These are phyloP conservation scores for Aptenodytes patagonicus DNA, from an alignment of 2,113 vertebrate species.

Conservation along the genomic window DNA sequence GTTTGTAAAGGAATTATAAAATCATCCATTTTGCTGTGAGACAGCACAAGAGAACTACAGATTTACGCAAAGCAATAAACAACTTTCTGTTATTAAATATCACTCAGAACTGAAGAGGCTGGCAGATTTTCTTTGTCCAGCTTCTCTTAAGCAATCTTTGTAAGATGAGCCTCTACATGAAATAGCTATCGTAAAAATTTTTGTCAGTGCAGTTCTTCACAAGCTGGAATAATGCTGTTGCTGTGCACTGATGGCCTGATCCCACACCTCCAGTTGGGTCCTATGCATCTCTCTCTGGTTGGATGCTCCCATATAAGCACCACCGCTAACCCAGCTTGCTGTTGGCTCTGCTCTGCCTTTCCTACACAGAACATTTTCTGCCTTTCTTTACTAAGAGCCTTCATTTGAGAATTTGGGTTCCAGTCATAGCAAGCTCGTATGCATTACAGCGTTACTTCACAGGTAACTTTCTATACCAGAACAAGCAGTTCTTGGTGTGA, in stretches of 20 bases:
- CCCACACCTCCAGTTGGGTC: background rate
- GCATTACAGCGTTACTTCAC: background rate
- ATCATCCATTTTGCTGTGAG: background rate
- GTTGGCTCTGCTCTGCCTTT: background rate
- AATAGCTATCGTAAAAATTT: rapidly evolving
- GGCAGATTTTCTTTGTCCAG: background rate
- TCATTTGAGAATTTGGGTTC: background rate
- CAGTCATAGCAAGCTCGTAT: background rate
- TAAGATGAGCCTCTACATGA: background rate
- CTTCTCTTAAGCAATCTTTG: background rate
- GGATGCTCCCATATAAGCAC: background rate
- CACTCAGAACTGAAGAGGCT: background rate
- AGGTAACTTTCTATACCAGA: background rate
- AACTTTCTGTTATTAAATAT: background rate
- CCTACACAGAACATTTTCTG: background rate
- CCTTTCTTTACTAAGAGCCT: background rate
- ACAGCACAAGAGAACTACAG: background rate
- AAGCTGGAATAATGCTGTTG: background rate
- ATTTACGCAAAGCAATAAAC: background rate
- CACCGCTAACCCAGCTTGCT: background rate
- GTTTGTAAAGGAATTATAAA: background rate
- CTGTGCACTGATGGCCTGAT: background rate
- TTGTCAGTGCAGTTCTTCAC: background rate
- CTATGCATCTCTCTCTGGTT: background rate
- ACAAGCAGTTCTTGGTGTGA: background rate